These are phyloP conservation scores for Cariama cristata DNA, from an alignment of 2,113 vertebrate species.

Conservation along the genomic window DNA sequence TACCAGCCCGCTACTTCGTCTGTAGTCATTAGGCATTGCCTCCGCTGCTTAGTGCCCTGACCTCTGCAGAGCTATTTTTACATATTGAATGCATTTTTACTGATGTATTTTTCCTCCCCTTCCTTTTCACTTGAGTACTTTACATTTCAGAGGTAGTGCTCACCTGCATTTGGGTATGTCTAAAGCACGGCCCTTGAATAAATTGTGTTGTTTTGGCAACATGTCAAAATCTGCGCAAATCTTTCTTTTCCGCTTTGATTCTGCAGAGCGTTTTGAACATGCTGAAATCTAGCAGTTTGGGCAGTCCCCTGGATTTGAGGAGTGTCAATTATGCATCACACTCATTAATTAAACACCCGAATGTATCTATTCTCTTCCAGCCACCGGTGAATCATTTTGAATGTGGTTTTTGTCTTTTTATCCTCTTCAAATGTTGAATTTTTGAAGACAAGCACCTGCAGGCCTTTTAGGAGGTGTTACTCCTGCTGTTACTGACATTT, in stretches of 20 bases:
- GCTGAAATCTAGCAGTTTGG: not conserved
- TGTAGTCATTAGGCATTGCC: not conserved
- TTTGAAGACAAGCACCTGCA: slow-evolving; percentile 69
- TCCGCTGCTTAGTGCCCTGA: not conserved
- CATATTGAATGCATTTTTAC: slow-evolving; percentile 14
- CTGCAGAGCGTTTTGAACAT: not conserved
- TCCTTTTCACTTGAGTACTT: slow-evolving; percentile 18
- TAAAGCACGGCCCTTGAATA: slow-evolving; percentile 9
- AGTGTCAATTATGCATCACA: not conserved
- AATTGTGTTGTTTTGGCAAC: slow-evolving; percentile 36
- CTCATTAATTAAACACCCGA: not conserved
- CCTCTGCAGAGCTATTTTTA: slow-evolving; percentile 20
- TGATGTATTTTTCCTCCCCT: slow-evolving; percentile 24
- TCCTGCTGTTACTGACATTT: slow-evolving; percentile 68
- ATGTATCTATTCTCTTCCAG: not conserved
- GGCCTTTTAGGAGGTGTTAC: slow-evolving; percentile 67
- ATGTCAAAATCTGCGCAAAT: not conserved
- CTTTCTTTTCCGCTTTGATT: slow-evolving; percentile 28
- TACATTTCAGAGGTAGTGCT: not conserved
- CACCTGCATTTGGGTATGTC: not conserved
- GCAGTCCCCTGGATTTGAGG: not conserved
- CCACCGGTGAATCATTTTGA: not conserved
- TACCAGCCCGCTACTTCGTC: not conserved
- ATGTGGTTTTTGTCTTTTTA: not conserved
- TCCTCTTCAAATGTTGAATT: not conserved